Conservation (phyloP, 1,140 invertebrate genomes). For the Aethina tumida region DNA sequence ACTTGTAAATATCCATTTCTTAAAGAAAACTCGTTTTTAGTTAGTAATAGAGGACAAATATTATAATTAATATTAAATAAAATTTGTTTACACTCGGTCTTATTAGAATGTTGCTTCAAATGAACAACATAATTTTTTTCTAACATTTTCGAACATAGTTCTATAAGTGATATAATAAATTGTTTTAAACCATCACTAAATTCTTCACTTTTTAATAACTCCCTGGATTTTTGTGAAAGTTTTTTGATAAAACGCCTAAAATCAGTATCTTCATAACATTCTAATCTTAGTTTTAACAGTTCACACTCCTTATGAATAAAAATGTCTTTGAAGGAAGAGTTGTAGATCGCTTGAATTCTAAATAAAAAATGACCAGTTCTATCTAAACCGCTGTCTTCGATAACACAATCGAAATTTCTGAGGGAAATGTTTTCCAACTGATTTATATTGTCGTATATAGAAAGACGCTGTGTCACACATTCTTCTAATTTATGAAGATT, state of each 20-base stretch:
- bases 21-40: constrained; percentile 40
- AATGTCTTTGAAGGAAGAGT: constrained; percentile 27
- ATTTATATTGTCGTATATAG: constrained; percentile 6
- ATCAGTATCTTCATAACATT: constrained; percentile 29
- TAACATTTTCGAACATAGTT: constrained; percentile 15
- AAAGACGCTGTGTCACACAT: constrained; percentile 11
- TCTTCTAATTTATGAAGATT: constrained; percentile 10
- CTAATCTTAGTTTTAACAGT: constrained; percentile 32
- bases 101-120: constrained; percentile 4
- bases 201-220: constrained; percentile 16
- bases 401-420: constrained; percentile 42
- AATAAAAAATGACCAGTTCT: constrained; percentile 46
- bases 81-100: constrained; percentile 3
- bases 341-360: constrained; percentile 36
- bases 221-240: constrained; percentile 31
- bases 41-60: constrained; percentile 41
- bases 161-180: constrained; percentile 28
- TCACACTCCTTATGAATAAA: constrained; percentile 30
- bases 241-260: constrained; percentile 36
- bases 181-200: constrained; percentile 12
- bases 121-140: constrained; percentile 9
- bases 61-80: constrained; percentile 32
- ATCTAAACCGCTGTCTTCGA: constrained; percentile 47
- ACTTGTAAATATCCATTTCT: constrained; percentile 39
- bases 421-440: constrained; percentile 18